Base-by-base conservation (phyloP, 2,113 vertebrate species). In the Porphyrio hochstetteri region DNA sequence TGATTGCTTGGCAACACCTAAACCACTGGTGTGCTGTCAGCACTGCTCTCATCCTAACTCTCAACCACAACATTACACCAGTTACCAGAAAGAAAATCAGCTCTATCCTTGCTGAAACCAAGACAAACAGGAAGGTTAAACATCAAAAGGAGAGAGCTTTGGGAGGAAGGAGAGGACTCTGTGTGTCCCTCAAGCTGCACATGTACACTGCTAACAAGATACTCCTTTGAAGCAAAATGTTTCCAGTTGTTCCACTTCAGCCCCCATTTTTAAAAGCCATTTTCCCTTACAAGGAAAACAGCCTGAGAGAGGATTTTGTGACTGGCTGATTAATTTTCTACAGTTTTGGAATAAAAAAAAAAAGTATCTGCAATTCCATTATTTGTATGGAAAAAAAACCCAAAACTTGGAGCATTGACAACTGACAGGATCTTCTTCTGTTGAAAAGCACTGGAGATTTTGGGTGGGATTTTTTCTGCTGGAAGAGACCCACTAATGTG, bases 231-330 rank as follows among this genome's bases (percentile, higher is more conserved):
- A 71, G 9, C 21, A 80, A 76, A 85, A 82, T 50, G 31, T 82
- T 93, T 92, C 75, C 44, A 50, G 36, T 65, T 80, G 35, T 57
- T 80, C 61, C 23, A 56, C 25, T 86, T 94, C 36, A 76, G 14
- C 13, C 35, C 20, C 55, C 12, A 10, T 78, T 89, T 94, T 65
- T 53, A 31, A 85, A 79, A 82, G 42, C 4, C 12, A 53, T 76
- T 88, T 36, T 1, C 14, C 70, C 70, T 93, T 94, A 93, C 57
- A 88, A 82, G 63, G 78, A 72, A 60, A 82, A 79, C 50, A 85
- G 33, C 13, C 18, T 27, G 25, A 82, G 56, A 86, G 29, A 72
- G 21, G 36, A 64, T 68, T 92, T 56, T 89, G 29, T 18, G 42
- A 75, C 57, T 87, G 67, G 35, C 35, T 92, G 38, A 61, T 71